Evolutionary conservation across 2,888 invertebrate genomes (phyloP), one percentile per base, ranked within the genome.

Genomic region (Hydroisotoma schaefferi): DNA sequence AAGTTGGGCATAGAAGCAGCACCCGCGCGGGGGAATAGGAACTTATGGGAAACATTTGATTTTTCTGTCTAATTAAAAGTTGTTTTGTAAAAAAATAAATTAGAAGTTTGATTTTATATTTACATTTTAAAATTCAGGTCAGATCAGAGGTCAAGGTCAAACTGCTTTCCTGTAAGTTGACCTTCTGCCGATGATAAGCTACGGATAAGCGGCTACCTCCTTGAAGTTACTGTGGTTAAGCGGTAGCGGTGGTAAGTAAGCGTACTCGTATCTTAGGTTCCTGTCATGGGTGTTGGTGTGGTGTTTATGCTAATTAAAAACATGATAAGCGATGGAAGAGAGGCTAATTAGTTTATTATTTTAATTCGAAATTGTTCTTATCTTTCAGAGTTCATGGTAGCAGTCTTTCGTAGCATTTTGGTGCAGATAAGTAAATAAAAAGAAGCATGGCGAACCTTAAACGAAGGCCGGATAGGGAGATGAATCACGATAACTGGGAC

Each of bases 401-500:
- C 20, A 40, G 5, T 40, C 20, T 5, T 40, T 40, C 4, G 15
- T 20, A 15, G 20, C 20, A 40, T 40, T 40, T 40, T 18, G 20
- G 5, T 4, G 12, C 52, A 52, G 37, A 15, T 8, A 29, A n/a
- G 8, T 5, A 20, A n/a, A n/a, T n/a, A n/a, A n/a, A n/a, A n/a
- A n/a, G n/a, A n/a, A 52, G 12, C 3, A 53, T 53, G 53, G 53
- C 53, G 15, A 53, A 53, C 22, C 23, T 53, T 25, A 53, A 93
- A 79, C 82, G 93, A 65, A 78, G 80, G 71, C 90, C 92, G 27
- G 82, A 85, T 4, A 81, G 81, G 23, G 87, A 90, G 59, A 77
- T 93, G 67, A 90, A 87, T 77, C 88, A 87, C 73, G 87, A 88
- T 12, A 92, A 92, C 76, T 92, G 92, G 91, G 85, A 91, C 75